Evolutionary conservation across 2,888 invertebrate species (phyloP).

Genomic region (Melanophora roralis): DNA sequence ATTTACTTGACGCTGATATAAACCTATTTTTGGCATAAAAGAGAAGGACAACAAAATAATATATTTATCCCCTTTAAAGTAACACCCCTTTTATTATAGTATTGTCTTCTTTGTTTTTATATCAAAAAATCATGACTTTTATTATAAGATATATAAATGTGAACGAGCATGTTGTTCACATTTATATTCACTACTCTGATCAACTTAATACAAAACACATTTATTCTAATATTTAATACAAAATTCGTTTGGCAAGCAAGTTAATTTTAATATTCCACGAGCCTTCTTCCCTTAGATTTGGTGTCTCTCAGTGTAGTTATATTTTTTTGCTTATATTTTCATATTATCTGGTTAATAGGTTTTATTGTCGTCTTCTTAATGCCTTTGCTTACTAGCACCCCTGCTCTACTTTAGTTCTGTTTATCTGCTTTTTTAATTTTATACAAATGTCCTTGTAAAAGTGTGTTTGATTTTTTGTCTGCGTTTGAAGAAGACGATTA

Average conservation of each 20-base stretch:
- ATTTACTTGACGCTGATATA: no score
- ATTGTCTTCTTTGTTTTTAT: no score
- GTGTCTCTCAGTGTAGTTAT: neutral
- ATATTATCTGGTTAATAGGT: neutral
- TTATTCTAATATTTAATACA: no score
- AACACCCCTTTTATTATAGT: no score
- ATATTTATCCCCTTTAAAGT: no score
- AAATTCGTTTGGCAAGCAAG: neutral
- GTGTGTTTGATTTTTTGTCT: conserved; percentile 18
- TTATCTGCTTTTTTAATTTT: neutral
- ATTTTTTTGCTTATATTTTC: conserved; percentile 3
- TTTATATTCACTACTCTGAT: no score
- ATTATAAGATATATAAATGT: no score
- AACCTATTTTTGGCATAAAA: no score
- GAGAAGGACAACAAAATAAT: no score
- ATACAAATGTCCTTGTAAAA: neutral
- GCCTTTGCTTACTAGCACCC: neutral
- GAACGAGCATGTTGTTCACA: no score
- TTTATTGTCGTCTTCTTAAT: neutral
- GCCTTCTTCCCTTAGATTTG: neutral
- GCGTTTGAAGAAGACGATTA: conserved; percentile 1
- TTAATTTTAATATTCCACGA: conserved; percentile 4
- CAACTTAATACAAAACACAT: no score
- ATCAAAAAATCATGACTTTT: no score
- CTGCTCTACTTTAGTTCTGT: neutral